These are phyloP conservation scores for Dysmachus trigonus DNA, from an alignment of 2,888 invertebrate genomes.

Conservation along the genomic window DNA sequence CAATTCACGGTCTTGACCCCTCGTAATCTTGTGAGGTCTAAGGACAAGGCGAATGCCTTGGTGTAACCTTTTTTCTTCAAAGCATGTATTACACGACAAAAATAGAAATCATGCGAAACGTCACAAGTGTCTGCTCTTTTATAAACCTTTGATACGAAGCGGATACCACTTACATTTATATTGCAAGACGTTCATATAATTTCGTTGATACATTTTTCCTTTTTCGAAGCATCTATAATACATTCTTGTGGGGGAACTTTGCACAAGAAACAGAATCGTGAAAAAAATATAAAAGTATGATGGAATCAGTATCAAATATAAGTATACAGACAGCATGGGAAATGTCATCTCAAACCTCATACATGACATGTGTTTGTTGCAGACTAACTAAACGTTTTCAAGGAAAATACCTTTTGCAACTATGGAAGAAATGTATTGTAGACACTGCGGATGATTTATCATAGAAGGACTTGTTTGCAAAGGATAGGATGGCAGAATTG, in stretches of 20 bases:
- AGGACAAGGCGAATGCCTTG: not conserved
- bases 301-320: not conserved
- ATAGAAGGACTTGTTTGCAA: not conserved
- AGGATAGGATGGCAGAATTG: not conserved
- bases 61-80: not conserved
- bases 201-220: not conserved
- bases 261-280: not conserved
- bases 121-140: not conserved
- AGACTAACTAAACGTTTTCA: not conserved
- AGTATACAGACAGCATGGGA: not conserved
- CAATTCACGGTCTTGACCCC: not conserved
- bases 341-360: not conserved
- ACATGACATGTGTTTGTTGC: not conserved
- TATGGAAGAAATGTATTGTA: not conserved
- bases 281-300: not conserved
- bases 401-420: not conserved
- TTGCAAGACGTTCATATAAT: not conserved
- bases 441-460: not conserved
- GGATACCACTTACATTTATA: not conserved
- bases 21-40: not conserved
- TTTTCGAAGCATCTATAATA: not conserved
- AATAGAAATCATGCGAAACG: not conserved
- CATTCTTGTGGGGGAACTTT: not conserved
- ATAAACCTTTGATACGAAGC: not conserved
- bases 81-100: not conserved